A percentile compares a stretch with the other conserved stretches of the same genome.
Conservation (phyloP, 2,797 vertebrate species). For the Brotula barbata region DNA sequence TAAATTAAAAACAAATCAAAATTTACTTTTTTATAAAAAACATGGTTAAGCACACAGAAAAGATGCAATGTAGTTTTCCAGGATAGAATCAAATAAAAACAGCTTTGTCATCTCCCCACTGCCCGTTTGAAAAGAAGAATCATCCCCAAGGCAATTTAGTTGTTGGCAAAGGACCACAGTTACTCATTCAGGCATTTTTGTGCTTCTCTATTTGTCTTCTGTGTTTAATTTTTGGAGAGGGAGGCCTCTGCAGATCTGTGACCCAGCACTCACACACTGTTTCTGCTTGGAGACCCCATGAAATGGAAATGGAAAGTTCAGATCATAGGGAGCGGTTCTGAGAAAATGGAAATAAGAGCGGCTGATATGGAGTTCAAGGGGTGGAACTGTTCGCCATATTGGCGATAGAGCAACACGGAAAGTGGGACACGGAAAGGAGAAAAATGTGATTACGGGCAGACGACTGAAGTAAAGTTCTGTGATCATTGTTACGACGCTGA, state of each 20-base stretch:
- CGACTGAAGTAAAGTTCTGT: too few species aligned
- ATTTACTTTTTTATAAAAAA: constrained; percentile 62
- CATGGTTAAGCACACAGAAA: constrained; percentile 64
- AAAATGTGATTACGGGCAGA: not conserved
- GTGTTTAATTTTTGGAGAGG: constrained; percentile 53
- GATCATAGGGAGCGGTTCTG: constrained; percentile 23
- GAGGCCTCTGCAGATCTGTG: constrained; percentile 57
- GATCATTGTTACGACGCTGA: too few species aligned
- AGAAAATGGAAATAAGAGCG: constrained; percentile 35
- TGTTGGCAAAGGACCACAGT: constrained; percentile 88
- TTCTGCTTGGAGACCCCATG: constrained; percentile 48
- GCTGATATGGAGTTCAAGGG: constrained; percentile 8
- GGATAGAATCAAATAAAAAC: constrained; percentile 55
- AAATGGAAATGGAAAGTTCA: constrained; percentile 50
- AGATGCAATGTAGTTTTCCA: constrained; percentile 44
- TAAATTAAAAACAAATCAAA: constrained; percentile 58
- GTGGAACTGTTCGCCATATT: not conserved
- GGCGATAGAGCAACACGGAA: constrained; percentile 4
- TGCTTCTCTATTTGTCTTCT: constrained; percentile 84
- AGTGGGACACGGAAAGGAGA: not conserved
- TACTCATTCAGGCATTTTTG: constrained; percentile 86
- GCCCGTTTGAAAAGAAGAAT: constrained; percentile 46
- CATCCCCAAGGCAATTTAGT: constrained; percentile 85
- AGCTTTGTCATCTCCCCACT: constrained; percentile 44
- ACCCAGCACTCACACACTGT: constrained; percentile 46